Conservation (phyloP, 2,797 vertebrate genomes). For the Tauraco hartlaubi region DNA sequence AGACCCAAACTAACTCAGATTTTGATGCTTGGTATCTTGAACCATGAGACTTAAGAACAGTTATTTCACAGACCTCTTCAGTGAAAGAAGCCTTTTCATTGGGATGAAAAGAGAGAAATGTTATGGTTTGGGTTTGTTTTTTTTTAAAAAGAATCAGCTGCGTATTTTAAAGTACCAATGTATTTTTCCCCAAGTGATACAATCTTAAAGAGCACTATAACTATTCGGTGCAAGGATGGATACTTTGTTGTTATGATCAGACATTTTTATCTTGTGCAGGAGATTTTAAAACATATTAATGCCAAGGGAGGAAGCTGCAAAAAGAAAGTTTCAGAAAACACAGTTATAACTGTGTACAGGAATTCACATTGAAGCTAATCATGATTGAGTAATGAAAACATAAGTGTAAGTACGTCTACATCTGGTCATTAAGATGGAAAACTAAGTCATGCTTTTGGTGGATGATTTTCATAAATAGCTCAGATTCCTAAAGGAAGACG, state of each 20-base stretch:
- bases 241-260: background rate
- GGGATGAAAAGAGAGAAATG: background rate
- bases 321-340: background rate
- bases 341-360: background rate
- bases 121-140: background rate
- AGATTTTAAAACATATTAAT: background rate
- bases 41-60: background rate
- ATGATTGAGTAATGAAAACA: background rate
- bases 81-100: background rate
- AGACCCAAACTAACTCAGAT: background rate
- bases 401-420: background rate
- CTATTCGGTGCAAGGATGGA: background rate
- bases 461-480: background rate
- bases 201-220: background rate
- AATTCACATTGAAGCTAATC: background rate
- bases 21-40: background rate
- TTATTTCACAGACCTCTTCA: background rate
- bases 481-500: conserved; percentile 24
- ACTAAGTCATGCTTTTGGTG: background rate
- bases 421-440: background rate
- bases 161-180: background rate
- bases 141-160: background rate
- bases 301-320: background rate
- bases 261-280: background rate
- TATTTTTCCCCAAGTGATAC: background rate